Percentiles rank a stretch among this genome's conserved stretches.
Evolutionary conservation across 2,888 invertebrate species (phyloP).

Genomic region (Icerya purchasi): DNA sequence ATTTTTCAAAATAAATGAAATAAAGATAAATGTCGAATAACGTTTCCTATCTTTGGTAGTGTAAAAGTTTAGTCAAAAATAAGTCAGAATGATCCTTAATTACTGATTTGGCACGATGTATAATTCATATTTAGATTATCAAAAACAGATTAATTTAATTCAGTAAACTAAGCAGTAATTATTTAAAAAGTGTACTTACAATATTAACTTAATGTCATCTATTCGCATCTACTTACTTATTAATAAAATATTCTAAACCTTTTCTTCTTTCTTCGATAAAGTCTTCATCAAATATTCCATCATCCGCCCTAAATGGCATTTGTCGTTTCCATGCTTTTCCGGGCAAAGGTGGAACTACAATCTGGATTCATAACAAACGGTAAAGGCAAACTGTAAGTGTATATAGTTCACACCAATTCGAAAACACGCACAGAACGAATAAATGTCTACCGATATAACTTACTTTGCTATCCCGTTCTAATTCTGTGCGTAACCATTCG

Average conservation of each 20-base stretch:
- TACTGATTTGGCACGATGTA: too few relatives aligned
- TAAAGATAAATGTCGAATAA: too few relatives aligned
- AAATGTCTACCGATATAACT: too few relatives aligned
- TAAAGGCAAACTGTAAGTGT: too few relatives aligned
- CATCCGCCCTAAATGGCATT: conserved; percentile 93
- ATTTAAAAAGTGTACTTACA: not conserved
- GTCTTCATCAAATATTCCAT: conserved; percentile 97
- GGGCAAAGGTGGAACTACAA: conserved; percentile 93
- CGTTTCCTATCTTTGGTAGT: too few relatives aligned
- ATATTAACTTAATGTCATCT: too few relatives aligned
- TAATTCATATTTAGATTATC: not conserved
- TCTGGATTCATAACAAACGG: conserved; percentile 31
- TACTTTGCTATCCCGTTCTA: conserved; percentile 97
- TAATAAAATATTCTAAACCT: conserved; percentile 90
- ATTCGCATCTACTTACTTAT: conserved; percentile 52
- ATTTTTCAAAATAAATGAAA: too few relatives aligned
- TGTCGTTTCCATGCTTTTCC: conserved; percentile 97
- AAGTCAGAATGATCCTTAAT: too few relatives aligned
- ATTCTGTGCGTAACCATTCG: conserved; percentile 95
- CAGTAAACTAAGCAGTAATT: not conserved
- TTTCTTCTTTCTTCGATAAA: conserved; percentile 98
- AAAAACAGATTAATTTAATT: not conserved
- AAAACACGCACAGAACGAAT: too few relatives aligned
- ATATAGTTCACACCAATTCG: too few relatives aligned
- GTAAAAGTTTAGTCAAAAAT: too few relatives aligned